Evolutionary conservation across 2,113 vertebrate species (phyloP), one percentile per base, ranked within the genome.

Genomic region (Cyanoderma ruficeps): DNA sequence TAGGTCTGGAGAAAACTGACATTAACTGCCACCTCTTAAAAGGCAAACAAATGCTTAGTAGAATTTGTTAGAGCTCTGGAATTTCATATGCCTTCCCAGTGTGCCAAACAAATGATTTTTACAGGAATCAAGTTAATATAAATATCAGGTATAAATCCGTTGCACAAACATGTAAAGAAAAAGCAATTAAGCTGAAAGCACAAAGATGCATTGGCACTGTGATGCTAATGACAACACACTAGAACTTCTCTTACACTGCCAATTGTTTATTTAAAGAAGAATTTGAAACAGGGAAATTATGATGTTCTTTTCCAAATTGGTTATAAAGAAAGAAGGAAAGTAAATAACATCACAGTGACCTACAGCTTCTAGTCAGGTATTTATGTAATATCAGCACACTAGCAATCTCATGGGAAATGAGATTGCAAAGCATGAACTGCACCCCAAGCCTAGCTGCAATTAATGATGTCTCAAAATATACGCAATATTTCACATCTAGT

Each of bases 191-290:
- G 9, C 16, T 10, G 21, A 70, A 90, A 47, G 47, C 13, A 74
- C 57, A 65, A 80, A 74, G 20, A 6, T 2, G 0, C 56, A 86
- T 31, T 6, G 1, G 27, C 50, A 31, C n/a, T 27, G 13, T 0
- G 0, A 33, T 42, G 25, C 25, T 52, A 53, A 76, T 3, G 11
- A 42, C 8, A 72, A 84, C 30, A 69, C 22, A n/a, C 27, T 3
- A 75, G 10, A 47, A 84, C 20, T 49, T 57, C 23, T 61, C 16
- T 57, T 42, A 72, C 2, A 7, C 6, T 42, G 69, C 13, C n/a
- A 47, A 27, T 2, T 67, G 16, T 39, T 64, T 47, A 15, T 72
- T 74, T 59, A 63, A 91, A 88, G 67, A 83, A 44, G 17, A 56
- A 72, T 28, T 12, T 80, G 13, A 55, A 90, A 72, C 55, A 79